Base-by-base conservation (phyloP, 2,113 vertebrate species). In the Puntigrus tetrazona region DNA sequence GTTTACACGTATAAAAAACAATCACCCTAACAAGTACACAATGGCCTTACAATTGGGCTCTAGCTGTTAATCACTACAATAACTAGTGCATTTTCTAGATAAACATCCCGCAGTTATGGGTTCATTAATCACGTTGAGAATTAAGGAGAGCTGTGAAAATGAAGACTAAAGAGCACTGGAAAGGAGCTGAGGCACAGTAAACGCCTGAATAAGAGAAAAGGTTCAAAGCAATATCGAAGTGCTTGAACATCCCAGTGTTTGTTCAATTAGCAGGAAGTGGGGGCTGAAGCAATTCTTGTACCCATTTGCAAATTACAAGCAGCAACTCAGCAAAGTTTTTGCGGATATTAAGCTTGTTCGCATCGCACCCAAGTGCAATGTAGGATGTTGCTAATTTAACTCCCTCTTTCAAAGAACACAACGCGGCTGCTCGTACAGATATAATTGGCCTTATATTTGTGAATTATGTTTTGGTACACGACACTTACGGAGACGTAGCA, bases 51-150 rank as follows among this genome's bases (percentile, higher is more conserved):
- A 47, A 67, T 50, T 45, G 43, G 47, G n/a, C 31, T 55, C n/a
- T 50, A 22, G 43, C 25, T 34, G 78, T 81, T 69, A 38, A 82
- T 72, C 65, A 82, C 63, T 55, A 50, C 20, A 81, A 45, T 63
- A 79, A 38, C 29, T 41, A 50, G 18, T 0, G 13, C 63, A 81
- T 50, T 81, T 50, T 25, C 61, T 31, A 20, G 61, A 81, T 67
- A 70, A 82, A 27, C 65, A 55, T 72, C 29, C 80, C 47, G 25
- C 43, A 36, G 43, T 70, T 81, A 81, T 69, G 43, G 63, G 80
- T 82, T 55, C 80, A 82, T 82, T 82, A 72, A 70, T 82, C 80
- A 70, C 18, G 65, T 38, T 69, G 45, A 9, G 45, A 50, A 27
- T 70, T 25, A 50, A 36, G 65, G 80, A 36, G 78, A 80, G 57